Conservation (phyloP, 2,797 vertebrate species). For the Aphelocoma californica region DNA sequence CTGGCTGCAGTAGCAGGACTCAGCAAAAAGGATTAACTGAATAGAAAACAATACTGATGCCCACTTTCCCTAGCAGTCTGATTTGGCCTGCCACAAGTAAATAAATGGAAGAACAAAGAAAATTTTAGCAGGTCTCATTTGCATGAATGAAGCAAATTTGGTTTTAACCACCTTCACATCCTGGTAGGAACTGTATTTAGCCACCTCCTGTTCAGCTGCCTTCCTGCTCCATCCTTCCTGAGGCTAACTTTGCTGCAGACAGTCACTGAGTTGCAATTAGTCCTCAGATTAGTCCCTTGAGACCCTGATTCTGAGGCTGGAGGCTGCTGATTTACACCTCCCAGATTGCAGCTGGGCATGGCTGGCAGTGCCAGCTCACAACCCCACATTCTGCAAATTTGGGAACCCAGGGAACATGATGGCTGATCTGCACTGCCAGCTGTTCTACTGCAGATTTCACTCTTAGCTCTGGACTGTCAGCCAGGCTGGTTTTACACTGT, state of each 20-base stretch:
- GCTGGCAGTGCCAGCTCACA: not conserved
- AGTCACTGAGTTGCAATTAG: accelerated
- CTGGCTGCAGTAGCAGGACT: not conserved
- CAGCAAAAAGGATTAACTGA: not conserved
- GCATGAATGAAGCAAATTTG: not conserved
- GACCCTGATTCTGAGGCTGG: not conserved
- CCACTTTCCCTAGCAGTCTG: not conserved
- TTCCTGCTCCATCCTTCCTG: not conserved
- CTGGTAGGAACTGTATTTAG: not conserved
- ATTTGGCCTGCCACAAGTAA: not conserved
- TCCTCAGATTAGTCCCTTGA: not conserved
- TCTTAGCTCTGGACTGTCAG: not conserved
- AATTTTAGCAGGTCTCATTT: not conserved
- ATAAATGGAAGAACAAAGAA: not conserved
- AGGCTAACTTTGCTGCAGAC: not conserved
- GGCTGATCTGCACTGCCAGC: not conserved
- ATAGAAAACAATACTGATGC: not conserved
- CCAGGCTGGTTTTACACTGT: not conserved
- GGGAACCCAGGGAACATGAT: accelerated
- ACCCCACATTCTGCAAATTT: not conserved
- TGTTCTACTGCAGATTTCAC: not conserved
- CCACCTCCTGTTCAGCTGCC: not conserved
- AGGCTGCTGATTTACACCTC: not conserved
- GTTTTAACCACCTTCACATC: not conserved
- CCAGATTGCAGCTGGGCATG: not conserved